Evolutionary conservation across 2,888 invertebrate genomes (phyloP).

Genomic region (Andrena fulva): DNA sequence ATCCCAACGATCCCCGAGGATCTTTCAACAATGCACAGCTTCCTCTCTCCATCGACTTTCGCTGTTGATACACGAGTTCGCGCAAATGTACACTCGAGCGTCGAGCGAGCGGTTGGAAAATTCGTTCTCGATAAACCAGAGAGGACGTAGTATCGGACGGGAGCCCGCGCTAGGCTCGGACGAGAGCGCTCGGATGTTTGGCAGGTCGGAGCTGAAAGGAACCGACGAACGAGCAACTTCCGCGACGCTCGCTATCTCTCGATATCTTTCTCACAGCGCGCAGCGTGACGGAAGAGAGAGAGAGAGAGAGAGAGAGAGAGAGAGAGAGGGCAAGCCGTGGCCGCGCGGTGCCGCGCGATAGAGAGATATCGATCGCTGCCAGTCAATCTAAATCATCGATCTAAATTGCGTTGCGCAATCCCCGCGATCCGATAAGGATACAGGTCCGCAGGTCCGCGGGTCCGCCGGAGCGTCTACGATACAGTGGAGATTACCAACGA

Average conservation of each 20-base stretch:
- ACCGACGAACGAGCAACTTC: constrained; percentile 16
- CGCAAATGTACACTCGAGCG: not conserved
- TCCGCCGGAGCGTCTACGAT: constrained; percentile 38
- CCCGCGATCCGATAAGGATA: constrained; percentile 29
- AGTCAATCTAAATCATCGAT: constrained; percentile 69
- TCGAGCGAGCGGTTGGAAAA: not conserved
- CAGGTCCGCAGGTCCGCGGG: not conserved
- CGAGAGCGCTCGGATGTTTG: too few relatives aligned
- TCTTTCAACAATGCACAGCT: constrained; percentile 48
- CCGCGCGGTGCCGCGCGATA: constrained; percentile 9
- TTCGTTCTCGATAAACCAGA: not conserved
- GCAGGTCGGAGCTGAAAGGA: not conserved
- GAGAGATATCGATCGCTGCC: constrained; percentile 48
- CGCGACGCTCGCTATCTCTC: constrained; percentile 25
- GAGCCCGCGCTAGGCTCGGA: too few relatives aligned
- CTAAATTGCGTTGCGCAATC: constrained; percentile 69
- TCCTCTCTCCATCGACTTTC: constrained; percentile 39
- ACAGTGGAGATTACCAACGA: constrained; percentile 60
- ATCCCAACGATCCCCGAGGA: constrained; percentile 52
- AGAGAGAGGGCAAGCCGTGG: not conserved
- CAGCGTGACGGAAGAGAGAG: constrained; percentile 46
- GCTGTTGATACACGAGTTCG: constrained; percentile 7
- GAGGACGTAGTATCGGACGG: too few relatives aligned
- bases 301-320: too few relatives aligned
- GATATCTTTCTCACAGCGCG: constrained; percentile 62